Evolutionary conservation across 2,888 invertebrate genomes (phyloP).

Genomic region (Dasysyrphus albostriatus): DNA sequence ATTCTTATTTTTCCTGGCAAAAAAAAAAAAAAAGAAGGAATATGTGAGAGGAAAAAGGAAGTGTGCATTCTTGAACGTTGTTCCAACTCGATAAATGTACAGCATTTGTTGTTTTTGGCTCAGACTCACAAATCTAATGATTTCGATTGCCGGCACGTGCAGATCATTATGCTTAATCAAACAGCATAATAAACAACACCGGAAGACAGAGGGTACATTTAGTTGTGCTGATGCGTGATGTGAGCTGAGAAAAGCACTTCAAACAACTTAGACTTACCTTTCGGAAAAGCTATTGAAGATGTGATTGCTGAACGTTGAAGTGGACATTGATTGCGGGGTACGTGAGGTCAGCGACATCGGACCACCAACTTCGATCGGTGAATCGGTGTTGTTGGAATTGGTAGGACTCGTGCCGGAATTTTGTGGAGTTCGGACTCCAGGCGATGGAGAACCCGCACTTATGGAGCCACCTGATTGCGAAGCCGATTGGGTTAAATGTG

Average conservation of each 20-base stretch:
- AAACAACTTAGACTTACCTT: conserved; percentile 83
- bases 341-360: conserved; percentile 83
- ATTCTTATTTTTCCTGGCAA: conserved; percentile 4
- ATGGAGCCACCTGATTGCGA: conserved; percentile 85
- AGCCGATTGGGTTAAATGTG: conserved; percentile 82
- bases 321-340: conserved; percentile 83
- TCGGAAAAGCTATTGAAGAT: conserved; percentile 87
- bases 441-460: conserved; percentile 84
- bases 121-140: conserved; percentile 76
- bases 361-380: conserved; percentile 85
- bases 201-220: conserved; percentile 71
- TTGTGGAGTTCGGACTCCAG: conserved; percentile 82
- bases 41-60: conserved; percentile 59
- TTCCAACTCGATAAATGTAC: conserved; percentile 73
- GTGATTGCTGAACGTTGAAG: conserved; percentile 87
- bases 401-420: conserved; percentile 85
- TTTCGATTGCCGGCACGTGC: conserved; percentile 79
- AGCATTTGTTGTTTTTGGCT: conserved; percentile 59
- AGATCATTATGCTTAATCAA: conserved; percentile 77
- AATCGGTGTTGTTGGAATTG: conserved; percentile 86
- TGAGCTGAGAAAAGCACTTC: conserved; percentile 10
- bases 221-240: conserved; percentile 53
- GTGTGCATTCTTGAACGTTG: conserved; percentile 69
- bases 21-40: conserved; percentile 11
- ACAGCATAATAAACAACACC: conserved; percentile 76